Percentiles rank a stretch among this genome's conserved stretches.
Conservation (phyloP, 2,888 invertebrate species). For the Lycia hirtaria region DNA sequence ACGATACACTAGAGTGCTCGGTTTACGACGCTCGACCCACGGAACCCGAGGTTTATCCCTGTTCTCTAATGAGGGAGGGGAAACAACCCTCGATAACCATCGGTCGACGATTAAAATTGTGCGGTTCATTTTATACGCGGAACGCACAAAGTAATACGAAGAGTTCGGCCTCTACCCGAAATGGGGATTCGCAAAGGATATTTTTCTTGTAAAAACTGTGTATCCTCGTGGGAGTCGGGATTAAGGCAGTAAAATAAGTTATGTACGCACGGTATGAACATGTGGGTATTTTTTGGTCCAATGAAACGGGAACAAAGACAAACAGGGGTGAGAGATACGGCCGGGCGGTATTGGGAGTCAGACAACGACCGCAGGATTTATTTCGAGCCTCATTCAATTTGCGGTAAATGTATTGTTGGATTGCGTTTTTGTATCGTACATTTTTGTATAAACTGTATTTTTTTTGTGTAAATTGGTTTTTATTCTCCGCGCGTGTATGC, state of each 20-base stretch:
- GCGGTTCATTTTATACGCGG: slow-evolving; percentile 42
- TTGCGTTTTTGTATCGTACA: slow-evolving; percentile 70
- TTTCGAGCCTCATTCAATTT: slow-evolving; percentile 82
- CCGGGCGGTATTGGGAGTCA: slow-evolving; percentile 74
- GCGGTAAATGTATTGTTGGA: slow-evolving; percentile 79
- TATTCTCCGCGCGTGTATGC: slow-evolving; percentile 16
- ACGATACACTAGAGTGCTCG: slow-evolving; percentile 74
- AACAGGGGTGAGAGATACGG: slow-evolving; percentile 74
- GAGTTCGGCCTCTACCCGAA: slow-evolving; percentile 15
- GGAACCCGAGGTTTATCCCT: slow-evolving; percentile 55
- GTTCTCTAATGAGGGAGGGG: slow-evolving; percentile 65
- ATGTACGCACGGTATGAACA: slow-evolving; percentile 49
- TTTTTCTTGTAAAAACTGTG: slow-evolving; percentile 30
- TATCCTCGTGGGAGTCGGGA: slow-evolving; percentile 30
- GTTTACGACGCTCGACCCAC: slow-evolving; percentile 73
- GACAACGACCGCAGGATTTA: slow-evolving; percentile 80
- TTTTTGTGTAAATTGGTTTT: slow-evolving; percentile 43
- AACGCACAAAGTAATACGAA: slow-evolving; percentile 21
- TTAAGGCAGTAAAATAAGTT: slow-evolving; percentile 43
- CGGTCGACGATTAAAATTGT: slow-evolving; percentile 56
- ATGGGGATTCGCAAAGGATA: slow-evolving; percentile 21
- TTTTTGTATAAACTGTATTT: slow-evolving; percentile 61
- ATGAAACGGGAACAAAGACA: slow-evolving; percentile 61
- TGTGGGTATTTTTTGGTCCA: slow-evolving; percentile 59
- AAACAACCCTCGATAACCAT: slow-evolving; percentile 66